Evolutionary conservation across 2,113 vertebrate genomes (phyloP).

Genomic region (Onychostruthus taczanowskii): DNA sequence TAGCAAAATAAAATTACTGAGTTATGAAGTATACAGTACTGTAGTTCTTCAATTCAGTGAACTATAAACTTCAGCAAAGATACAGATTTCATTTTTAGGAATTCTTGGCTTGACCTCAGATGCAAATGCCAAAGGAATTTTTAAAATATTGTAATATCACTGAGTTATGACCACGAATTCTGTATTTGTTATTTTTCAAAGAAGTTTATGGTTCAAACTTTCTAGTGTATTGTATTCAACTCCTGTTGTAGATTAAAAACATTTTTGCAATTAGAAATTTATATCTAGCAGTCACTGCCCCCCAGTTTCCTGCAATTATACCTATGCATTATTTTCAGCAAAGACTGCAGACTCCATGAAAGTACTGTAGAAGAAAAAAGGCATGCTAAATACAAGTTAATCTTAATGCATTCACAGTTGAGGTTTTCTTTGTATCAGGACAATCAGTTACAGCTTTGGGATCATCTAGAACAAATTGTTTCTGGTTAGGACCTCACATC

Average conservation of each 20-base stretch:
- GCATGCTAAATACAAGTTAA: background rate
- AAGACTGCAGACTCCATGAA: background rate
- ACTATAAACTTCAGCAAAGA: background rate
- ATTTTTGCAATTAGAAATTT: background rate
- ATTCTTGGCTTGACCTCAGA: background rate
- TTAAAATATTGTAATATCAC: background rate
- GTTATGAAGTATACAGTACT: background rate
- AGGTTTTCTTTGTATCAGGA: background rate
- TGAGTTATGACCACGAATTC: background rate
- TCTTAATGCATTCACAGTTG: background rate
- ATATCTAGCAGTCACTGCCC: background rate
- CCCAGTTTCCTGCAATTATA: background rate
- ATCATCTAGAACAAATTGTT: constrained; percentile 1
- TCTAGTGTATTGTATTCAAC: background rate
- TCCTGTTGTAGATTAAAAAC: background rate
- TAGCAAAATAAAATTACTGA: background rate
- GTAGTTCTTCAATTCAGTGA: background rate
- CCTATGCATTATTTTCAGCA: background rate
- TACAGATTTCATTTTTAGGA: background rate
- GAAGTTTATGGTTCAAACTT: background rate
- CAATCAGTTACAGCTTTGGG: background rate
- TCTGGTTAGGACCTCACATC: background rate
- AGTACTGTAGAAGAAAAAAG: background rate
- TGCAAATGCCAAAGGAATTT: background rate
- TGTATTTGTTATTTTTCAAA: background rate